Evolutionary conservation across 2,113 vertebrate species (phyloP), one percentile per base, ranked within the genome.

Genomic region (Anas platyrhynchos): DNA sequence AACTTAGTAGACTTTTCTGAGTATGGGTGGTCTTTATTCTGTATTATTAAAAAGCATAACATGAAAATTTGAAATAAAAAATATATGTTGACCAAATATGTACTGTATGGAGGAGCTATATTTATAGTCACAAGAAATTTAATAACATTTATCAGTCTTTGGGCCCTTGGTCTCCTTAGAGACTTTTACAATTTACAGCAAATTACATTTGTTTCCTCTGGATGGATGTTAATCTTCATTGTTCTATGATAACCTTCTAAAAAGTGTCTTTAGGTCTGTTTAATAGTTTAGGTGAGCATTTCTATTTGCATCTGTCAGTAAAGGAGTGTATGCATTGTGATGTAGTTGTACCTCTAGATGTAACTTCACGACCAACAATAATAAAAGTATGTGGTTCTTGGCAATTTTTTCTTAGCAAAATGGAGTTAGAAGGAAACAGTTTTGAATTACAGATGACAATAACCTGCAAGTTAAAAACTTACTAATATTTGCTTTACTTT

Each of bases 371-470:
- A 61, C 21, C 78, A 32, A 58, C 77, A 74, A 34, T 46, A 87
- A 26, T 25, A 25, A 4, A 79, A 72, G 4, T 25, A 4, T 23
- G 21, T 25, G 20, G 20, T 0, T 16, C 73, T 92, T 63, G 62
- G 36, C 10, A 10, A 6, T 79, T 41, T 20, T 65, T 71, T 62
- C 67, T 38, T 67, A n/a, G 4, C 58, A 62, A 44, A 23, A 63
- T 0, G 1, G 23, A 14, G 13, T 17, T 72, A 46, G 32, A 44
- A 63, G 69, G 61, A 88, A 66, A 0, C 2, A 52, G 1, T 31
- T 7, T 79, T 91, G 44, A 91, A 38, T 66, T 86, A 17, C 6
- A 56, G 26, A n/a, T 31, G 68, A 48, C 14, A 91, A 74, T 44
- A 87, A 76, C 16, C 2, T 86, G 23, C 31, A 41, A 5, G 2